These are phyloP conservation scores for Zaprionus gabonicus DNA, from an alignment of 1,140 invertebrate species.

Conservation along the genomic window DNA sequence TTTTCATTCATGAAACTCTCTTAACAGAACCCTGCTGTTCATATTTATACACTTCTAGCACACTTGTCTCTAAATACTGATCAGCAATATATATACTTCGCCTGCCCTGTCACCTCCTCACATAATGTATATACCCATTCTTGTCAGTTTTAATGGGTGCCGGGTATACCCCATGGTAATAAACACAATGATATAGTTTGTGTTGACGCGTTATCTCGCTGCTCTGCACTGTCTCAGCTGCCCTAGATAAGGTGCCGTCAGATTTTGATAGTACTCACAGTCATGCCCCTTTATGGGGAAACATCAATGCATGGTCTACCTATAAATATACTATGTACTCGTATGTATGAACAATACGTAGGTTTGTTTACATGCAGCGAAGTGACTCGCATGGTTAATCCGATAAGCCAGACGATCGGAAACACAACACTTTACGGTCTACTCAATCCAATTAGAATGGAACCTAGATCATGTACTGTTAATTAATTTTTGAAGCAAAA, in stretches of 20 bases:
- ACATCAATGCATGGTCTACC: slow-evolving; percentile 19
- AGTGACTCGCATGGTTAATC: slow-evolving; percentile 39
- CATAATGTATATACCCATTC: background rate
- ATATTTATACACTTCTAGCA: too few relatives aligned
- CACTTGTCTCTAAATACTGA: too few relatives aligned
- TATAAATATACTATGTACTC: slow-evolving; percentile 23
- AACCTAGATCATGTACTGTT: background rate
- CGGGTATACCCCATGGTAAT: background rate
- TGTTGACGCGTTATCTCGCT: slow-evolving; percentile 16
- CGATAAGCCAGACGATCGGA: slow-evolving; percentile 25
- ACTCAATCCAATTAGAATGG: background rate
- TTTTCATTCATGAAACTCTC: too few relatives aligned
- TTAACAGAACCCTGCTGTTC: too few relatives aligned
- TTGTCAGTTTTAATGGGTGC: background rate
- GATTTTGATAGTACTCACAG: slow-evolving; percentile 42
- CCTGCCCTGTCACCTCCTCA: background rate
- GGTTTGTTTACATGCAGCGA: slow-evolving; percentile 62
- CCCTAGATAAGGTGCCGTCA: slow-evolving; percentile 49
- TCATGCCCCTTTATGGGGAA: slow-evolving; percentile 69
- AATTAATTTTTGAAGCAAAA: background rate
- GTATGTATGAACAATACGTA: background rate
- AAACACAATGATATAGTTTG: slow-evolving; percentile 10
- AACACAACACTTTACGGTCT: background rate
- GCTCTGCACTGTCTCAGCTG: slow-evolving; percentile 9
- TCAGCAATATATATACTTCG: background rate